Base-by-base conservation (phyloP, 2,888 invertebrate genomes). In the Acrobasis suavella region DNA sequence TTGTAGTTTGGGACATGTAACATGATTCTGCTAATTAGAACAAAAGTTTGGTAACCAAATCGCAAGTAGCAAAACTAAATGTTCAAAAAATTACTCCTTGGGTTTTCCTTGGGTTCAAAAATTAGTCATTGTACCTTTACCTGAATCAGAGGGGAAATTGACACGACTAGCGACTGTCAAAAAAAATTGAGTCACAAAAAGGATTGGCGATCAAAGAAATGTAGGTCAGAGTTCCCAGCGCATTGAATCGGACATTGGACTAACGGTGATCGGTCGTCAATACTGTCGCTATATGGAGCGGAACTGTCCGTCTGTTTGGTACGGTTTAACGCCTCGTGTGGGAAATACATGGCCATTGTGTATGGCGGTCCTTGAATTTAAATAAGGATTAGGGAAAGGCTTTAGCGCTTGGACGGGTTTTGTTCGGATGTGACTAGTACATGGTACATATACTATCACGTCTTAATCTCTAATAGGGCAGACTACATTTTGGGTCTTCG, bases 181-280 rank as follows among this genome's bases (percentile, higher is more conserved):
- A n/a, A 42, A 42, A 12, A 42, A 42, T 12, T 14, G 39, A 8
- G 1, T 5, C 42, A 42, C 42, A 42, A 46, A 46, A 46, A n/a
- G 46, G 46, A 46, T 46, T 46, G 46, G 46, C 46, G 46, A 32
- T 32, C 32, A 5, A 32, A 32, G 32, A 32, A 32, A 50, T 6
- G 50, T 50, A 15, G 15, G 50, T 50, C n/a, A 14, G n/a, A 14
- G 14, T 50, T 50, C 9, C 32, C 32, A 32, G 32, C 32, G 32
- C 32, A 32, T 32, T 32, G 32, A 32, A 32, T 32, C 32, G 32
- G 67, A 68, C 49, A 55, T 56, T 56, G 63, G 58, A 68, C 73
- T 82, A 83, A 82, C 83, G 78, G 84, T 68, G 64, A 74, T 78
- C 77, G 73, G 81, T 79, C 70, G 77, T 74, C 69, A 72, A 75